Base-by-base conservation (phyloP, 2,113 vertebrate genomes). In the Aegithalos caudatus region DNA sequence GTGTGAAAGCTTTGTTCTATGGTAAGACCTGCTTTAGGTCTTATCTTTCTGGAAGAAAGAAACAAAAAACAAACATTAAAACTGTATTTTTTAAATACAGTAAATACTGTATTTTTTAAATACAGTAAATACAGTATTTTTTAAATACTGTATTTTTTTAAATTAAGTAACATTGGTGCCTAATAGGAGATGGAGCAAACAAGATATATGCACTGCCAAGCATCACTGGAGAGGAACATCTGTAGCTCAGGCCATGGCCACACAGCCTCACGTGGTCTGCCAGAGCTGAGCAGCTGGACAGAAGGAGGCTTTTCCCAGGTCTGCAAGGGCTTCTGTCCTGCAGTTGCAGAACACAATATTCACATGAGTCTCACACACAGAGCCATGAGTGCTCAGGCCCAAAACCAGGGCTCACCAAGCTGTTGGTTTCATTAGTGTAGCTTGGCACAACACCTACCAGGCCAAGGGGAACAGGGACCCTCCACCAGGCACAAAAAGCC, bases 221-320 rank as follows among this genome's bases (percentile, higher is more conserved):
- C 58, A 73, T 13, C 47, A 38, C 12, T 42, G 40, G 48, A 35
- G 29, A 73, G 48, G 51, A 84, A 37, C 18, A 73, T 16, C 42
- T 58, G 69, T 47, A 81, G 22, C 14, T 33, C 51, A 35, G 64
- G 10, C 13, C 31, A 47, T 2, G 18, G 81, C 33, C 81, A 50
- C 10, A 37, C 13, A 78, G 80, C 7, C 35, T 27, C 58, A 15
- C 2, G 21, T 2, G 10, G 37, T 5, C 23, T 0, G 0, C 16
- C 18, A 27, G 15, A 54, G 60, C 12, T 1, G 2, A 35, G 76
- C 89, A 82, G 50, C n/a, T 48, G 12, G 28, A 33, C 4, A n/a
- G 54, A 35, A 27, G 56, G 5, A 40, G 9, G 7, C 14, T 19
- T 22, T 56, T 42, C 69, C 44, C 11, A 24, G 8, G 11, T 24